Evolutionary conservation across 2,888 invertebrate genomes (phyloP), one percentile per base, ranked within the genome.

Genomic region (Pyrochroa serraticornis): DNA sequence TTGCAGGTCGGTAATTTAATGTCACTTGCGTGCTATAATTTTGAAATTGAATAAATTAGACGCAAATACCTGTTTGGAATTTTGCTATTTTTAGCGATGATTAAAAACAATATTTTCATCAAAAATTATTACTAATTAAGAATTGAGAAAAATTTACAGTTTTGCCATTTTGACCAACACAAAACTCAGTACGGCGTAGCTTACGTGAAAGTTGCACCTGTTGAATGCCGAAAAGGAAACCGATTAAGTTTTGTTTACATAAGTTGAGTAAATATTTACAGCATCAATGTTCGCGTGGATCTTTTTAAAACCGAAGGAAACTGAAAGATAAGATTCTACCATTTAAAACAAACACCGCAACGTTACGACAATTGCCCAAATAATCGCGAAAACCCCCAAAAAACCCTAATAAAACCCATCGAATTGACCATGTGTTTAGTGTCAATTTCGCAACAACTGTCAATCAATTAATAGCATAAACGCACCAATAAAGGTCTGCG

Each of bases 81-180:
- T n/a, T 60, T 44, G 50, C 68, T 71, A 70, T 71, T 71, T 69
- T 67, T 71, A 71, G 70, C 69, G 71, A 68, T 72, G 72, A 71
- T 67, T 59, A 6, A 32, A 10, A 8, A 49, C n/a, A 49, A 42
- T 32, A 38, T 38, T 38, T 39, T 9, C 14, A 12, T 39, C 3
- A 39, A 39, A 3, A 39, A 10, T 38, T 39, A 10, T 39, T 39
- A 3, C 39, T n/a, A 10, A 12, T 10, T 39, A 3, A 39, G 3
- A 2, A 39, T 10, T 39, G 39, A 10, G 3, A 9, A 7, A 48
- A 48, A 30, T 22, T 22, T 22, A 3, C 10, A 2, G 9, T 13
- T 22, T 22, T 22, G 22, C 22, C 5, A 22, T 22, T 22, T 22
- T 5, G 22, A 3, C 5, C 5, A 22, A n/a, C 14, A 34, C 34